A percentile compares a stretch with the other conserved stretches of the same genome.
Evolutionary conservation across 2,113 vertebrate genomes (phyloP).

Genomic region (Pagrus major): DNA sequence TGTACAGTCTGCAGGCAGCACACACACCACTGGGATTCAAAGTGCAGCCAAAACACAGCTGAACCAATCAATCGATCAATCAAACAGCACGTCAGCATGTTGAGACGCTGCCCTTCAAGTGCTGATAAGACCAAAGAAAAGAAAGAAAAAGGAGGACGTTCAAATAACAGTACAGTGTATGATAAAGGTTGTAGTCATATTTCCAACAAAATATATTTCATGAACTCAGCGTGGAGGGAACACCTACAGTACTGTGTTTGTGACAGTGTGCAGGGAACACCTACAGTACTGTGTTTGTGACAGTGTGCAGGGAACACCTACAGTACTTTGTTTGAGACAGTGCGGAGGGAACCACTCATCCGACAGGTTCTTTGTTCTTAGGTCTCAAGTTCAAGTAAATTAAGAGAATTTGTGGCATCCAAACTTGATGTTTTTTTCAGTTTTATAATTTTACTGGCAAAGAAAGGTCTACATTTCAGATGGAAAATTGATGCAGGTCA

Average conservation of each 20-base stretch:
- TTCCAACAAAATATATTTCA: background rate
- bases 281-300: background rate
- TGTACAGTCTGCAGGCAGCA: slow-evolving; percentile 19
- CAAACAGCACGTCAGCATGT: background rate
- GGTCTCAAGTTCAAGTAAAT: background rate
- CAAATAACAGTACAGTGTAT: background rate
- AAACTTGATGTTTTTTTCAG: background rate
- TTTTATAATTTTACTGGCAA: background rate
- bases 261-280: background rate
- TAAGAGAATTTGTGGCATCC: background rate
- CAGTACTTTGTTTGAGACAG: background rate
- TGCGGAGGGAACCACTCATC: background rate
- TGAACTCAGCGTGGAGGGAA: no score
- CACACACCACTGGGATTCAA: slow-evolving; percentile 10
- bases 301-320: background rate
- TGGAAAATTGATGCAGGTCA: no score
- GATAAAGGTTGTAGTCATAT: background rate
- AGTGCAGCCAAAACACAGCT: slow-evolving; percentile 10
- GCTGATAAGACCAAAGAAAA: background rate
- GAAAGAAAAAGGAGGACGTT: background rate
- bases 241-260: no score
- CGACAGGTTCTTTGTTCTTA: background rate
- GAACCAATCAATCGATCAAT: slow-evolving; percentile 42
- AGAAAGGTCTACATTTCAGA: background rate
- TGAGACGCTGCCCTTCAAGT: slow-evolving; percentile 6